Conservation (phyloP, 2,113 vertebrate genomes). For the Hucho hucho region DNA sequence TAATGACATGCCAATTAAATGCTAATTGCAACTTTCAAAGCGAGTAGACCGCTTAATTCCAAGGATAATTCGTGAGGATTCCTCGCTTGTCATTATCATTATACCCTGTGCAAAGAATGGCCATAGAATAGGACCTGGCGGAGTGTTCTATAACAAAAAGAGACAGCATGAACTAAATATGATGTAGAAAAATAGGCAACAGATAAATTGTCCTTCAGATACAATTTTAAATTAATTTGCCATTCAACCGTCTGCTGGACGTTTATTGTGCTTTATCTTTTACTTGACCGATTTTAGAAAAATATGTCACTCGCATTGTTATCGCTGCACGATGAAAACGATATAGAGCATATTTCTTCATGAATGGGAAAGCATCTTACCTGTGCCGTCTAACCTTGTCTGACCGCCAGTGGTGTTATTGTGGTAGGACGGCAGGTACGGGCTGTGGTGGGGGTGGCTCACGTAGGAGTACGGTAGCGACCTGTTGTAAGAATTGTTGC, state of each 20-base stretch:
- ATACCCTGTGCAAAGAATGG: not conserved
- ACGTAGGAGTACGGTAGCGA: conserved; percentile 94
- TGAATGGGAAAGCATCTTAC: conserved; percentile 77
- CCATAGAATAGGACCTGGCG: conserved; percentile 19
- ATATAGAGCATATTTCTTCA: not conserved
- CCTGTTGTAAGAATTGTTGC: conserved; percentile 91
- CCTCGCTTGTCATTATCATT: too few relatives aligned
- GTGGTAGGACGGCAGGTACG: conserved; percentile 95
- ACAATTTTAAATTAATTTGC: conserved; percentile 16
- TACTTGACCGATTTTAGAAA: not conserved
- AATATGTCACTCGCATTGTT: not conserved
- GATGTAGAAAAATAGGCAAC: not conserved
- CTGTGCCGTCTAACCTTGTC: conserved; percentile 93
- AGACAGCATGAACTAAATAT: conserved; percentile 14
- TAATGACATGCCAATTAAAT: conserved; percentile 78
- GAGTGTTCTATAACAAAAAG: conserved; percentile 26
- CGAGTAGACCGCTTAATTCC: conserved; percentile 62
- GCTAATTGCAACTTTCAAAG: conserved; percentile 75
- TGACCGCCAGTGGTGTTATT: conserved; percentile 88
- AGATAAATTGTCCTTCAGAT: conserved; percentile 40
- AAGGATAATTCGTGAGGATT: conserved; percentile 61
- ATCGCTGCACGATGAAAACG: not conserved
- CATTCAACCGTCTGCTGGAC: not conserved
- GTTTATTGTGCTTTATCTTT: not conserved
- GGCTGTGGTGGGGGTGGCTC: conserved; percentile 97